Percentiles rank a stretch among this genome's conserved stretches.
These are phyloP conservation scores for Drosophila pectinifera DNA, from an alignment of 1,140 invertebrate genomes.

Conservation along the genomic window DNA sequence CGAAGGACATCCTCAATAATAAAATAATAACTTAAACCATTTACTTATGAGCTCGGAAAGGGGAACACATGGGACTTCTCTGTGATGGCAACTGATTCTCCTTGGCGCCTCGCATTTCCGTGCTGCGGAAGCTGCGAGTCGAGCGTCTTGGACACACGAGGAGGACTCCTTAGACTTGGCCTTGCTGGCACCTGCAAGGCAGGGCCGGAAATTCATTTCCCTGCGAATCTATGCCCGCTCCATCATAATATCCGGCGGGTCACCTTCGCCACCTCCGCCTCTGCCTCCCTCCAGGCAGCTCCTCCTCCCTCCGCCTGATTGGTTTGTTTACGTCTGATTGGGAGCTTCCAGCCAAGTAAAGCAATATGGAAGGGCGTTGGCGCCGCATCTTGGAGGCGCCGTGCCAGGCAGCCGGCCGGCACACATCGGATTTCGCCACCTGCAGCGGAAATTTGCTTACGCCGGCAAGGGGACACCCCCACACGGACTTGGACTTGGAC, in stretches of 20 bases:
- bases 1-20: too few species aligned
- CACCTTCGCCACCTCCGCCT: slow-evolving; percentile 1
- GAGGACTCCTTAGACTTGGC: background rate
- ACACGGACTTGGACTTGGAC: background rate
- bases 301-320: background rate
- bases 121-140: slow-evolving; percentile 21
- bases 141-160: background rate
- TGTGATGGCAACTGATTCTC: slow-evolving; percentile 3
- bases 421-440: slow-evolving; percentile 11
- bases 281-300: background rate
- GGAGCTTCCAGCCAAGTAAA: slow-evolving; percentile 3
- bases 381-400: slow-evolving; percentile 25
- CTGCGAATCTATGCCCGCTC: slow-evolving; percentile 9
- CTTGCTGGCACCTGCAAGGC: slow-evolving; percentile 13
- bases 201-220: slow-evolving; percentile 53
- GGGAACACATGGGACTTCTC: background rate
- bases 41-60: too few species aligned
- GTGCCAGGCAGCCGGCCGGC: background rate
- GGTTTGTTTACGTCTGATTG: slow-evolving; percentile 27
- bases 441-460: slow-evolving; percentile 38
- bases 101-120: slow-evolving; percentile 32
- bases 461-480: background rate
- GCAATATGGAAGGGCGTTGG: slow-evolving; percentile 22
- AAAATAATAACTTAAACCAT: too few species aligned
- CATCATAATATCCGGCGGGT: slow-evolving; percentile 37